phyloP scores from a whole-genome alignment of 2,113 vertebrate species.

The Dicrurus megarhynchus region DNA sequence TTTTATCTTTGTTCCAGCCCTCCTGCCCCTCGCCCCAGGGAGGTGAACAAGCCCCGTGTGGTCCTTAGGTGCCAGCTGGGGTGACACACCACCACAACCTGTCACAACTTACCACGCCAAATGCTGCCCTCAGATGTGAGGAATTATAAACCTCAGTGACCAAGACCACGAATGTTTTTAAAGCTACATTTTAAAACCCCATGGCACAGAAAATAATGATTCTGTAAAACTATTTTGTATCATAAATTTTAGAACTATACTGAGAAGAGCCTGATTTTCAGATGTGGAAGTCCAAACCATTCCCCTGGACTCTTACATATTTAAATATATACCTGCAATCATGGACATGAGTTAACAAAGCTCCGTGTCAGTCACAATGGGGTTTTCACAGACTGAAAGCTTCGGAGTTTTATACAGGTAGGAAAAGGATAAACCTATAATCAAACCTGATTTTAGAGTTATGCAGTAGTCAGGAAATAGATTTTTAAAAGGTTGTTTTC shows the following conservation, averaged over 20 bases:
- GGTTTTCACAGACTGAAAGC: neutral
- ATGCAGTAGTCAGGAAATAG: neutral
- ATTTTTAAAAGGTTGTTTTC: neutral
- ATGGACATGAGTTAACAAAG: neutral
- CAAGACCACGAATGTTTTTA: neutral
- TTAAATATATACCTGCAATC: neutral
- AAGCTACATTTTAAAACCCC: neutral
- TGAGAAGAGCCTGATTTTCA: neutral
- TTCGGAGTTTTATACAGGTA: neutral
- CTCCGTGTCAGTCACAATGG: neutral
- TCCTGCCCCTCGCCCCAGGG: neutral
- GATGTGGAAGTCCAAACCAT: neutral
- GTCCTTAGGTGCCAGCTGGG: neutral
- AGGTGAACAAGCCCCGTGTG: neutral
- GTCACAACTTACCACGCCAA: neutral
- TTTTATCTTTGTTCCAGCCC: neutral
- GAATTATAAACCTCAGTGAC: neutral
- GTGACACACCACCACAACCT: neutral
- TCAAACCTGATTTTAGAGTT: neutral
- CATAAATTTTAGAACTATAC: neutral
- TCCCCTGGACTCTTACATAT: neutral
- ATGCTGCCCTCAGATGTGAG: neutral
- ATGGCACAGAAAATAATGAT: neutral
- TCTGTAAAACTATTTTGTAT: neutral
- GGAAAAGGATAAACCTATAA: neutral